A percentile compares a stretch with the other conserved stretches of the same genome.
phyloP scores from a whole-genome alignment of 1,140 invertebrate species.

The Drosophila serrata region DNA sequence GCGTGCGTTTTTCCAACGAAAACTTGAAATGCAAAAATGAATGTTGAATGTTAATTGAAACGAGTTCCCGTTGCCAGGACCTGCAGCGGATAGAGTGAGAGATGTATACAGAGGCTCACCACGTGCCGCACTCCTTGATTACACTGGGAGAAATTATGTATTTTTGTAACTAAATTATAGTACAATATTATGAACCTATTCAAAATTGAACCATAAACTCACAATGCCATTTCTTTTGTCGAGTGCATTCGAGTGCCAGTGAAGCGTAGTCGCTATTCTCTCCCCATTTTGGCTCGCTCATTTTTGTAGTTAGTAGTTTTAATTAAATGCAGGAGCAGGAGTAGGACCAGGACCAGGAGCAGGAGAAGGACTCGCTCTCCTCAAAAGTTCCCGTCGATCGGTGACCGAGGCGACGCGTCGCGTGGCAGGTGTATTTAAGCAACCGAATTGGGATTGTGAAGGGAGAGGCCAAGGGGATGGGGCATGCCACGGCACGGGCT shows the following conservation, averaged over 20 bases:
- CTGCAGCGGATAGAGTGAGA: slow-evolving; percentile 12
- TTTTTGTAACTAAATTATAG: background rate
- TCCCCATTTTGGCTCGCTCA: slow-evolving; percentile 40
- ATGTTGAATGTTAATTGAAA: slow-evolving; percentile 77
- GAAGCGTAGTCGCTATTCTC: slow-evolving; percentile 32
- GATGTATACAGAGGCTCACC: slow-evolving; percentile 3
- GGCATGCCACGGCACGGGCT: slow-evolving; percentile 65
- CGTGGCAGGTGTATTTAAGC: slow-evolving; percentile 84
- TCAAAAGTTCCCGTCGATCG: slow-evolving; percentile 9
- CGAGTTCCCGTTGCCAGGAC: slow-evolving; percentile 66
- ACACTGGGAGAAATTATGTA: background rate
- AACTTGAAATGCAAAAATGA: slow-evolving; percentile 75
- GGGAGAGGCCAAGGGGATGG: slow-evolving; percentile 23
- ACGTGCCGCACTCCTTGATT: slow-evolving; percentile 12
- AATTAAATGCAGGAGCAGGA: slow-evolving; percentile 82
- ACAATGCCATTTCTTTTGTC: background rate
- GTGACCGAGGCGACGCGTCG: slow-evolving; percentile 65
- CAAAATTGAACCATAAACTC: no score
- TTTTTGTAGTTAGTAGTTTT: slow-evolving; percentile 84
- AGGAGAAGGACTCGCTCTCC: slow-evolving; percentile 52
- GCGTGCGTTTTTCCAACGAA: slow-evolving; percentile 65
- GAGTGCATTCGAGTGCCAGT: slow-evolving; percentile 25
- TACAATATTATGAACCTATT: no score
- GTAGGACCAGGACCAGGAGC: slow-evolving; percentile 53
- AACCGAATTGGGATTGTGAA: slow-evolving; percentile 39